Evolutionary conservation across 2,888 invertebrate genomes (phyloP).

Genomic region (Amphipyra tragopoginis): DNA sequence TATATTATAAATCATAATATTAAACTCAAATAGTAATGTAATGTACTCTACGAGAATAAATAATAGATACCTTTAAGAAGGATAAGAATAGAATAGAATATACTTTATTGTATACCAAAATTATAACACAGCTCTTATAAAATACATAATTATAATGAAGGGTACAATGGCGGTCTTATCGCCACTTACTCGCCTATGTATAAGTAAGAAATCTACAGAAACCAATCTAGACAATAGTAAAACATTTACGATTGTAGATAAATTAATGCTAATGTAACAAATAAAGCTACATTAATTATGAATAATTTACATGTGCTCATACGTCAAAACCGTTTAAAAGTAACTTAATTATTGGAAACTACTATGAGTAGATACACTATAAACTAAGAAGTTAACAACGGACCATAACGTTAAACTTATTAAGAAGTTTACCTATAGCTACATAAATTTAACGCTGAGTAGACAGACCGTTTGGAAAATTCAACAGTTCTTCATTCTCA

Average conservation of each 20-base stretch:
- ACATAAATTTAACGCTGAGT: neutral
- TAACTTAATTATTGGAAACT: neutral
- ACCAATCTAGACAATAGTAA: constrained; percentile 70
- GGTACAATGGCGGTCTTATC: no score
- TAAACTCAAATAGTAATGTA: constrained; percentile 3
- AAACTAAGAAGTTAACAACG: constrained; percentile 2
- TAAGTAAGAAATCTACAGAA: constrained; percentile 32
- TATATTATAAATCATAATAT: constrained; percentile 17
- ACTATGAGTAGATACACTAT: neutral
- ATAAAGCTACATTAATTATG: constrained; percentile 69
- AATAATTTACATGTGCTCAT: constrained; percentile 32
- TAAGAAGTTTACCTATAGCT: neutral
- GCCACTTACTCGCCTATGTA: neutral
- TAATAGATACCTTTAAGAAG: constrained; percentile 12
- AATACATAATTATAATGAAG: no score
- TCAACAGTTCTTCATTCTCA: neutral
- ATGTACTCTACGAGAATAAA: constrained; percentile 5
- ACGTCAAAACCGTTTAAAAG: neutral
- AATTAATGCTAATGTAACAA: constrained; percentile 77
- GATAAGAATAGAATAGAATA: no score
- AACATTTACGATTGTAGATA: constrained; percentile 81
- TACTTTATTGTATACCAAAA: no score
- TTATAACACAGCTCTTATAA: no score
- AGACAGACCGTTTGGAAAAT: constrained; percentile 1
- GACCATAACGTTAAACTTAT: neutral